Evolutionary conservation across 2,888 invertebrate genomes (phyloP).

Genomic region (Odontocolon sp.): DNA sequence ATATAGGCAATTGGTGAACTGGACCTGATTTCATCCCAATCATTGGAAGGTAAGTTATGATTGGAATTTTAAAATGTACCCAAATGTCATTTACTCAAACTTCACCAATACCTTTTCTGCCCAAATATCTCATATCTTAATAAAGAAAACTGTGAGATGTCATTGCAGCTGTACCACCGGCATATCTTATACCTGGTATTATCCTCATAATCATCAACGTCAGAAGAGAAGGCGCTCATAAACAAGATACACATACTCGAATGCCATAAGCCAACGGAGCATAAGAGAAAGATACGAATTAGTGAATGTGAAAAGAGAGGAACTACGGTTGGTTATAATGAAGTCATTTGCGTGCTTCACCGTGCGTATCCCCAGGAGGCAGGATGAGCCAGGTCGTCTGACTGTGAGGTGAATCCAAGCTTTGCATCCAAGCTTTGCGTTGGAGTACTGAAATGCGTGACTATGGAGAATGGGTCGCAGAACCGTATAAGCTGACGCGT

Average conservation of each 20-base stretch:
- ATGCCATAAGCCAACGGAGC: slow-evolving; percentile 15
- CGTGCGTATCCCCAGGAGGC: slow-evolving; percentile 50
- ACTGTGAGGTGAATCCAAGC: slow-evolving; percentile 19
- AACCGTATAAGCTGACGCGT: slow-evolving; percentile 23
- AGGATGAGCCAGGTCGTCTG: slow-evolving; percentile 41
- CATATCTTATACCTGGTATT: neutral
- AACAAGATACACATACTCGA: neutral
- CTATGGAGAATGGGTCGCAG: slow-evolving; percentile 11
- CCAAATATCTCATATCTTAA: too few species aligned
- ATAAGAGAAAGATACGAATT: slow-evolving; percentile 1
- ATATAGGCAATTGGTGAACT: too few species aligned
- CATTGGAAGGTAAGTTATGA: too few species aligned
- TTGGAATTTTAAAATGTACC: too few species aligned
- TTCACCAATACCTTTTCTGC: too few species aligned
- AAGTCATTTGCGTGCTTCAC: slow-evolving; percentile 75
- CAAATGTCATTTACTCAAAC: too few species aligned
- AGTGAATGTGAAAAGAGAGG: slow-evolving; percentile 36
- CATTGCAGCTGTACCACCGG: too few species aligned
- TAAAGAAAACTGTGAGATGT: too few species aligned
- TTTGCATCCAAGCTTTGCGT: slow-evolving; percentile 22
- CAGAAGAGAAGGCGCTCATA: neutral
- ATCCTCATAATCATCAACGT: neutral
- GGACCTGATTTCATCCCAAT: too few species aligned
- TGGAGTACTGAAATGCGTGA: slow-evolving; percentile 1
- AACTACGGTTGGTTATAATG: slow-evolving; percentile 70